Base-by-base conservation (phyloP, 1,140 invertebrate species). In the Propsilocerus akamusi region DNA sequence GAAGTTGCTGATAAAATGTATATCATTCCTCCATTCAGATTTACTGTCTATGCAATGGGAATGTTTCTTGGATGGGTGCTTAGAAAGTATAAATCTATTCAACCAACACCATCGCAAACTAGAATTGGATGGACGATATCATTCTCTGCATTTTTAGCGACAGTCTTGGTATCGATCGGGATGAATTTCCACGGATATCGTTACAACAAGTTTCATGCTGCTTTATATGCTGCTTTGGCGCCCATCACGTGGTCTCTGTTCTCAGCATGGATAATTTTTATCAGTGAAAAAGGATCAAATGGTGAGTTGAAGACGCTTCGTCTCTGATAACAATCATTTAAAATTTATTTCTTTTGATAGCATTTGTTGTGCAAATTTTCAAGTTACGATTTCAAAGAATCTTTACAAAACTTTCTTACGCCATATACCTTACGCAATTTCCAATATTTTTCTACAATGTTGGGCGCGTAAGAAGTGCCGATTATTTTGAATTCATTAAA, bases 221-320 rank as follows among this genome's bases (percentile, higher is more conserved):
- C 80, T 0, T 64, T 72, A 53, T 83, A 82, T 57, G 74, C 79
- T 11, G 79, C 81, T 11, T 73, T 83, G 54, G 73, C 80, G n/a
- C 81, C 81, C 0, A 78, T 83, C 23, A 63, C 75, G 2, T 83
- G 80, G 79, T 81, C 80, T 46, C 55, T 73, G 0, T 68, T 78
- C 47, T 77, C 82, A 58, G 67, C 70, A 17, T 76, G 78, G 70
- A 62, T 73, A 0, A 75, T 77, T 30, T 75, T 79, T 51, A 60
- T 68, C 8, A 62, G 68, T 2, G 68, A 75, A 34, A 71, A 68
- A 5, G 69, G 67, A 52, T 68, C 73, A 52, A 60, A 62, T 53
- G 61, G 71, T 72, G 65, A 58, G 34, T 46, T 51, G 46, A 5
- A 49, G 24, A 49, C 17, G 24, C 17, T 17, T 30, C 1, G 8